These are phyloP conservation scores for Danio kyathit DNA, from an alignment of 2,797 vertebrate species.

Conservation along the genomic window DNA sequence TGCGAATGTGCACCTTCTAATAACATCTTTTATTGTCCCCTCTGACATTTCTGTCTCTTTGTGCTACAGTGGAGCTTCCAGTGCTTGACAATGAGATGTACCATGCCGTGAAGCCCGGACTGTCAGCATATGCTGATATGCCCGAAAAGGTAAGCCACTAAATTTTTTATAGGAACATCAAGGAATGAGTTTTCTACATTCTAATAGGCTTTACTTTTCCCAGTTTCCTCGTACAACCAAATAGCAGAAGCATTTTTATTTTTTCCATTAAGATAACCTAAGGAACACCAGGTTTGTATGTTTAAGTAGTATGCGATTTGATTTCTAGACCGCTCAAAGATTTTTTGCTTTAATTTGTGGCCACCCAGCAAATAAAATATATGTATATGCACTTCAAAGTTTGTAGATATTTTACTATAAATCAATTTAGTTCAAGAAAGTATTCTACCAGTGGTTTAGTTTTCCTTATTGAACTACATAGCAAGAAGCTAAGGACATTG, in stretches of 20 bases:
- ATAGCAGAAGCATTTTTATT: conserved; percentile 32
- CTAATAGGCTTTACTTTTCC: conserved; percentile 57
- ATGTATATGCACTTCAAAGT: conserved; percentile 41
- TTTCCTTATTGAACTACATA: neutral
- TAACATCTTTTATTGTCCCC: conserved; percentile 15
- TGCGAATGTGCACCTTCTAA: conserved; percentile 41
- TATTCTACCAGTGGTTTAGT: conserved; percentile 15
- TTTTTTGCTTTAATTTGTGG: conserved; percentile 33
- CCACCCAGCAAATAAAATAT: conserved; percentile 32
- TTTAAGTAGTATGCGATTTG: conserved; percentile 31
- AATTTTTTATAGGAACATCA: conserved; percentile 60
- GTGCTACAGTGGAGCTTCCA: conserved; percentile 82
- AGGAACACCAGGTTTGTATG: neutral
- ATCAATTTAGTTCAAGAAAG: conserved; percentile 50
- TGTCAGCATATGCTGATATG: conserved; percentile 93
- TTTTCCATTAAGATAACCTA: conserved; percentile 30
- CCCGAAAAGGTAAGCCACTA: conserved; percentile 87
- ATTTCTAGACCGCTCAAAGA: conserved; percentile 41
- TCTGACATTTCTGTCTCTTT: conserved; percentile 51
- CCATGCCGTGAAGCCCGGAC: conserved; percentile 95
- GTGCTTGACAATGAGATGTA: conserved; percentile 94
- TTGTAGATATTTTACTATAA: conserved; percentile 63
- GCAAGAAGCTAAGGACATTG: neutral
- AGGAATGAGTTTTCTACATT: conserved; percentile 47
- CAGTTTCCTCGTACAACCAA: conserved; percentile 43